Evolutionary conservation across 2,113 vertebrate genomes (phyloP), one percentile per base, ranked within the genome.

Genomic region (Calyptomena viridis): DNA sequence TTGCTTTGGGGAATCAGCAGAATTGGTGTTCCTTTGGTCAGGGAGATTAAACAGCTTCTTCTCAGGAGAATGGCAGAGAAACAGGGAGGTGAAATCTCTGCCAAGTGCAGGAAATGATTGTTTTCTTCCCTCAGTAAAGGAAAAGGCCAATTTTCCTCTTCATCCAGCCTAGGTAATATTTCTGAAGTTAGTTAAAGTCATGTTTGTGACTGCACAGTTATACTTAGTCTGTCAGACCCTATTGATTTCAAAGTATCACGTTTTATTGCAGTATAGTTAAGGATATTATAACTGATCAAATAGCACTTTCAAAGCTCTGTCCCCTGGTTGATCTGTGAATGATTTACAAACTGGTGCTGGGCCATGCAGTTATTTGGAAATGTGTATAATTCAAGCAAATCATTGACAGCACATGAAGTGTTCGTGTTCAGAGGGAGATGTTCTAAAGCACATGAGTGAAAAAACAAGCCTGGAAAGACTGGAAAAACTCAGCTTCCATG

Each of bases 271-370:
- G 52, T 74, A 81, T 71, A 86, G 62, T 73, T 88, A 84, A 88
- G 47, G 52, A 28, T 56, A 52, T 90, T 83, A 37, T 15, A 84
- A 79, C 72, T 88, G 75, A 83, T 93, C 91, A 92, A 88, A 63
- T 2, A 31, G 87, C 44, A 6, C 68, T 84, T 86, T 47, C 33
- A 46, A n/a, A 55, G 46, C 35, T 77, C 73, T 40, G 28, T 58
- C 66, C 63, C 59, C 79, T 74, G 76, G n/a, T 60, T 90, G 90
- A 67, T 79, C 82, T 91, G 92, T 90, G 82, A 96, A 95, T 92
- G 83, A 93, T 97, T 96, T 96, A 93, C 92, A 95, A 91, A 86
- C 72, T 81, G 55, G 67, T 77, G 35, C 75, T 84, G 72, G 82
- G 55, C n/a, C 24, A 2, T 27, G 75, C 35, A 68, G 73, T 75